These are phyloP conservation scores for Aleiodes sp. DNA, from an alignment of 1,140 invertebrate genomes.

Conservation along the genomic window DNA sequence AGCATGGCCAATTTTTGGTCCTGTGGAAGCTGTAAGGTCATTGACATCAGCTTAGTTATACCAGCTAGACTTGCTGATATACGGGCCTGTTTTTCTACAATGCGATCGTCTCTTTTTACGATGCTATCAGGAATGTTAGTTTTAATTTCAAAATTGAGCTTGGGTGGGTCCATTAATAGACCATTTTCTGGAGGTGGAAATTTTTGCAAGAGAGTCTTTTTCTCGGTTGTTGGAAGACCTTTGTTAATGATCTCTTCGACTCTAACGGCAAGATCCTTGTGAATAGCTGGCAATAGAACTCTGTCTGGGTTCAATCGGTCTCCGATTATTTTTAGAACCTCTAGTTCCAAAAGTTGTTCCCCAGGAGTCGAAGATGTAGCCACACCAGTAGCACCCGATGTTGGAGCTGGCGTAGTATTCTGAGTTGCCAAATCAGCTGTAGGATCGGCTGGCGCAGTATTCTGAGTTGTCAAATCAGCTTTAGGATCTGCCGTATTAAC, in stretches of 20 bases:
- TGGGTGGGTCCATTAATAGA: constrained; percentile 18
- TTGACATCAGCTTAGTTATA: neutral
- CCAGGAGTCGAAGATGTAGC: neutral
- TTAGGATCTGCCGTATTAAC: neutral
- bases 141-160: constrained; percentile 24
- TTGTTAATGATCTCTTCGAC: constrained; percentile 26
- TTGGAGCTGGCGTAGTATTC: neutral
- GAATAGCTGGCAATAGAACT: constrained; percentile 11
- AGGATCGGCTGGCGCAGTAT: neutral
- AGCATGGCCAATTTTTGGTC: constrained; percentile 3
- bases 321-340: constrained; percentile 24
- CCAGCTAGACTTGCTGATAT: constrained; percentile 1
- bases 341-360: neutral
- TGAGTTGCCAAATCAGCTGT: neutral
- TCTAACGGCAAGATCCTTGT: constrained; percentile 15
- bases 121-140: constrained; percentile 2
- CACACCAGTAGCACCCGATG: neutral
- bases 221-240: constrained; percentile 17
- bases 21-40: neutral
- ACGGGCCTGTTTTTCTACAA: constrained; percentile 24
- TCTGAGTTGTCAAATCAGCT: neutral
- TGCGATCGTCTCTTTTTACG: constrained; percentile 25
- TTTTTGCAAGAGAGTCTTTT: constrained; percentile 13
- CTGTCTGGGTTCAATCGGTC: constrained; percentile 21
- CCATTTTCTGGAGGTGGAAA: constrained; percentile 21